Base-by-base conservation (phyloP, 1,140 invertebrate species). In the Drosophila asahinai region DNA sequence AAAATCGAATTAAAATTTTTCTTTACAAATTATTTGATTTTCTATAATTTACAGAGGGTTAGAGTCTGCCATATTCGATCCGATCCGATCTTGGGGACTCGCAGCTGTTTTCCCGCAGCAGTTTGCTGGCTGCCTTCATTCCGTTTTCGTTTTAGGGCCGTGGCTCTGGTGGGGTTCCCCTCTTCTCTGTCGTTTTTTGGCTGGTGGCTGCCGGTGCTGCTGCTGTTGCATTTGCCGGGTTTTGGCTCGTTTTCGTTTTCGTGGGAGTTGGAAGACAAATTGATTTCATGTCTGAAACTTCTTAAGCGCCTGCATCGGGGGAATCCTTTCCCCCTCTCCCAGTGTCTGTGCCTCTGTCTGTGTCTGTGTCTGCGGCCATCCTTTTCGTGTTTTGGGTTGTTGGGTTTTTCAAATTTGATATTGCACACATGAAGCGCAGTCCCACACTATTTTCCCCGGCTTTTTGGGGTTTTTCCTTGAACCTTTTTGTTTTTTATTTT, bases 221-320 rank as follows among this genome's bases (percentile, higher is more conserved):
- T 42, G 40, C 40, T n/a, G 14, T 77, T 59, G 63, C 58, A 63
- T 68, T 79, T 77, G 55, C 60, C 59, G 47, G 19, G 61, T 58
- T 73, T 64, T 72, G 80, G 60, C 76, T 86, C 76, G 70, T 83
- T 90, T 86, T 86, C 80, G 62, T 86, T 86, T 87, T 89, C 86
- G 86, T 89, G 86, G 81, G 81, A 90, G 86, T 90, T 77, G 81
- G 80, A 90, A 90, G 86, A 90, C 86, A 90, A 90, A 90, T 90
- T 90, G 86, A 90, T 90, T 90, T 90, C 86, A 90, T 90, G 86
- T 91, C 86, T 90, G 82, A 91, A 90, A 90, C 86, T 89, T 90
- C 81, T 90, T 86, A 90, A 90, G 86, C 86, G 86, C 77, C 75
- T 74, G 84, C 68, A 90, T 62, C 81, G 76, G 48, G 86, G 81